Base-by-base conservation (phyloP, 2,888 invertebrate species). In the Hermaeophaga mercurialis region DNA sequence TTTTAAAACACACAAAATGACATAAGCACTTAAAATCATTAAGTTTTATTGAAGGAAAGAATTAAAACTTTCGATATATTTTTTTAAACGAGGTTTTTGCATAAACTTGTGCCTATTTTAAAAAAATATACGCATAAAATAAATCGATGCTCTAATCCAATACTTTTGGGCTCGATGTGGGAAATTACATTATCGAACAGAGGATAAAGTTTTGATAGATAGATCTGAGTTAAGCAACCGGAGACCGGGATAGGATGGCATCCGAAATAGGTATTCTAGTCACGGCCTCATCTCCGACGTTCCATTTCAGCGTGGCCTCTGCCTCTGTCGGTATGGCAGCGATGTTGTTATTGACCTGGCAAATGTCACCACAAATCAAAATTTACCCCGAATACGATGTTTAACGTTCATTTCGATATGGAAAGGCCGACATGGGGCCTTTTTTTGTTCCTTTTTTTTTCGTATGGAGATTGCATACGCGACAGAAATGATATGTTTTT, bases 131-230 rank as follows among this genome's bases (percentile, higher is more conserved):
- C 14, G 17, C n/a, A 36, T 3, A 36, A 36, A 17, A 36, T 36
- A 36, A 36, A 36, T 15, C 17, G 36, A 36, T 36, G 17, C 17
- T n/a, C 9, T 17, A 6, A 5, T 36, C 33, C 33, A 14, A 14
- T 14, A 34, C 33, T 36, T 36, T 36, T 15, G 4, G 4, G 12
- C 33, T 36, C 17, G 15, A 15, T 36, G 8, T 12, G 36, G 48
- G 64, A 70, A 70, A 71, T 71, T 69, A 66, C 70, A 67, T 69
- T 70, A 70, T 71, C 68, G 68, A 66, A 58, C 66, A 47, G 11
- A 55, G 68, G 68, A 70, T 69, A 69, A 71, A 71, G 66, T 70
- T 70, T 67, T 70, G 71, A 71, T 71, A 70, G 70, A 72, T 70
- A 67, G 67, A 69, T 70, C 66, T 66, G 65, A 63, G 67, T 63